Conservation (phyloP, 2,113 vertebrate species). For the Uropsilus gracilis region DNA sequence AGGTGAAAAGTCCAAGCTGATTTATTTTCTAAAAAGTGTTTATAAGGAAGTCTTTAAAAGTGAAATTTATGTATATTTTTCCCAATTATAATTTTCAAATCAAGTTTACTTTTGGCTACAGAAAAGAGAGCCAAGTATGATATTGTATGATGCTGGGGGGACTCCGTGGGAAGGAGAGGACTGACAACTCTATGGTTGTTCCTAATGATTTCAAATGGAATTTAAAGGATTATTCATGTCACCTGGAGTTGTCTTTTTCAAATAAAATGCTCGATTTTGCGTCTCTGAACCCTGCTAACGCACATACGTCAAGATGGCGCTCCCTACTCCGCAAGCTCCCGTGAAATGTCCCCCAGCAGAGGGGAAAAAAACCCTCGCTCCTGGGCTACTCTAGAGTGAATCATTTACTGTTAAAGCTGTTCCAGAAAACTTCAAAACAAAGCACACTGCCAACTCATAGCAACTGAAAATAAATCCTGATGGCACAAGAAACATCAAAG, state of each 20-base stretch:
- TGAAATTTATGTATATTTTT: conserved; percentile 59
- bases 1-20: conserved; percentile 85
- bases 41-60: conserved; percentile 65
- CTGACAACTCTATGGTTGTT: conserved; percentile 17
- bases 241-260: conserved; percentile 77
- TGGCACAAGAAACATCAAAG: conserved; percentile 33
- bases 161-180: not conserved
- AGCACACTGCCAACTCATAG: not conserved
- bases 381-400: conserved; percentile 76
- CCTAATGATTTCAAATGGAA: conserved; percentile 52
- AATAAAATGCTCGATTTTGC: conserved; percentile 80
- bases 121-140: conserved; percentile 27
- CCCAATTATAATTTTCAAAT: conserved; percentile 50
- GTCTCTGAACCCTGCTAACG: conserved; percentile 61
- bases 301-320: conserved; percentile 75
- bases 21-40: conserved; percentile 81
- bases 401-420: conserved; percentile 65
- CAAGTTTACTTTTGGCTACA: conserved; percentile 37
- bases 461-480: conserved; percentile 58
- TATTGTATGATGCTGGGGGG: not conserved
- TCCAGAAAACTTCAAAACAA: conserved; percentile 72
- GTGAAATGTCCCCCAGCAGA: conserved; percentile 84
- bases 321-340: conserved; percentile 60
- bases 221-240: conserved; percentile 80
- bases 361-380: conserved; percentile 63